Evolutionary conservation across 1,140 invertebrate genomes (phyloP).

Genomic region (Aphis craccivora): DNA sequence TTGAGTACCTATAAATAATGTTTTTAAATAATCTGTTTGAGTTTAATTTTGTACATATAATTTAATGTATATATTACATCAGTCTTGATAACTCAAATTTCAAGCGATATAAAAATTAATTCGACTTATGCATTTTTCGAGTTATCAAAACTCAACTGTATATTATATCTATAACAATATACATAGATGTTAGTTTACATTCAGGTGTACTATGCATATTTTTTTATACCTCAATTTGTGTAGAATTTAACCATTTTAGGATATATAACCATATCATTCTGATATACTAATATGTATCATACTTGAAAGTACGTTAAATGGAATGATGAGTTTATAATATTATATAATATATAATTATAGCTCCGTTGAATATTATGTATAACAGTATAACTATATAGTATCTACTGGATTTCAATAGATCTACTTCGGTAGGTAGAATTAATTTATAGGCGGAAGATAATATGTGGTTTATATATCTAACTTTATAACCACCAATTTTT

Average conservation of each 20-base stretch:
- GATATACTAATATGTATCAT: background rate
- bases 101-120: too few species aligned
- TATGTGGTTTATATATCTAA: background rate
- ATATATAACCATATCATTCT: background rate
- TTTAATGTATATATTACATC: too few species aligned
- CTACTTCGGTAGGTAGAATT: slow-evolving; percentile 20
- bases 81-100: too few species aligned
- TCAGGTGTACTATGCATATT: background rate
- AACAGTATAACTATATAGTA: background rate
- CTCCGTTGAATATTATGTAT: background rate
- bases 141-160: too few species aligned
- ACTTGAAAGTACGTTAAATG: background rate
- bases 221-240: background rate
- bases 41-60: too few species aligned
- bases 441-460: slow-evolving; percentile 45
- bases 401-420: slow-evolving; percentile 26
- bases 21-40: too few species aligned
- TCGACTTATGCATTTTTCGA: too few species aligned
- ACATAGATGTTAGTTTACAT: background rate
- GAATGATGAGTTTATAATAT: background rate
- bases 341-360: slow-evolving; percentile 45
- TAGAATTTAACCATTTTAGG: background rate
- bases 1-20: too few species aligned
- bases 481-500: background rate
- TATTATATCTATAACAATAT: too few species aligned